Evolutionary conservation across 2,888 invertebrate genomes (phyloP).

Genomic region (Gisinianus flammeolus): DNA sequence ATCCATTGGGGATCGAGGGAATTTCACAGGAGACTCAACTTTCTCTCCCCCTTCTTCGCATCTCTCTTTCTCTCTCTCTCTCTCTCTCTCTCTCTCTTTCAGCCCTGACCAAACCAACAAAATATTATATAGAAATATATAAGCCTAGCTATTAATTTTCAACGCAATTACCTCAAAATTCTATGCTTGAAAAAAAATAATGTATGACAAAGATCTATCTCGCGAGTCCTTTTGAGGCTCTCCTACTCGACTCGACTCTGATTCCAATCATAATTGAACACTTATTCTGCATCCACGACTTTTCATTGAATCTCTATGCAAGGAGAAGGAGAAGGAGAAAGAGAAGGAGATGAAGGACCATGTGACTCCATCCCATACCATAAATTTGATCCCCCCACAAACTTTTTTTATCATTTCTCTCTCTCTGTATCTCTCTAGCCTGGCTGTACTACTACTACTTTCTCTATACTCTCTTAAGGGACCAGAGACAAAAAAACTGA

Average conservation of each 20-base stretch:
- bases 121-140: constrained; percentile 26
- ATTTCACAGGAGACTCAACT: constrained; percentile 1
- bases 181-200: not conserved
- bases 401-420: no score
- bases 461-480: no score
- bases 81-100: not conserved
- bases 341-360: not conserved
- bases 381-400: no score
- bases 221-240: not conserved
- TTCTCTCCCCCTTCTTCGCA: not conserved
- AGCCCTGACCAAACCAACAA: not conserved
- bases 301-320: not conserved
- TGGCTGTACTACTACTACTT: no score
- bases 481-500: no score
- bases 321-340: not conserved
- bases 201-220: not conserved
- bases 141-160: constrained; percentile 39
- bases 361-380: no score
- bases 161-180: constrained; percentile 34
- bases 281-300: not conserved
- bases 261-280: not conserved
- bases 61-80: not conserved
- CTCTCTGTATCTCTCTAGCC: no score
- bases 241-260: not conserved
- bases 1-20: constrained; percentile 34